Evolutionary conservation across 2,888 invertebrate species (phyloP).

Genomic region (Perdita meconis): DNA sequence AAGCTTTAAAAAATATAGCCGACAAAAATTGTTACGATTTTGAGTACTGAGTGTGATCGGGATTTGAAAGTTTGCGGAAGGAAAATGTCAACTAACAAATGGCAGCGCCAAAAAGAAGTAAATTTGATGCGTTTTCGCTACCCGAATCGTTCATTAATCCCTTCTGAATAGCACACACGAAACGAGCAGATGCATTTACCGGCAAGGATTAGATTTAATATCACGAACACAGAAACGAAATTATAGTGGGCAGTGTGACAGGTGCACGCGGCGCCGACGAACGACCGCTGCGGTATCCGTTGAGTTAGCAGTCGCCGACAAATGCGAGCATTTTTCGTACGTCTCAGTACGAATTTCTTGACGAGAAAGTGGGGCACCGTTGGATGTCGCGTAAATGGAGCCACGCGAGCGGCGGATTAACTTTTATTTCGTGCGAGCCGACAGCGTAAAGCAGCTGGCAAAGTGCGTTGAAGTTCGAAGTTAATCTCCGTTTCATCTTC

Average conservation of each 20-base stretch:
- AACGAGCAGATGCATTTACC: conserved; percentile 6
- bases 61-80: no score
- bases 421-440: conserved; percentile 35
- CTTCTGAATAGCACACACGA: not conserved
- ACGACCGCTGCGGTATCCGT: conserved; percentile 15
- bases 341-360: conserved; percentile 16
- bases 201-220: conserved; percentile 24
- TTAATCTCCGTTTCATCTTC: conserved; percentile 26
- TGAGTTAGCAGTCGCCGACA: conserved; percentile 35
- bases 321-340: not conserved
- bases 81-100: no score
- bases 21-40: no score
- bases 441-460: not conserved
- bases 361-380: conserved; percentile 13
- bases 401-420: conserved; percentile 32
- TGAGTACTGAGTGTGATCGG: no score
- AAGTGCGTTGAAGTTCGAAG: conserved; percentile 39
- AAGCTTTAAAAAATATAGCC: no score
- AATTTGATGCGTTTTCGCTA: no score
- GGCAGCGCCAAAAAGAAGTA: no score
- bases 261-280: conserved; percentile 20
- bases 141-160: no score
- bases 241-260: conserved; percentile 10
- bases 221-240: conserved; percentile 25
- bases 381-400: conserved; percentile 40